These are phyloP conservation scores for Eptesicus fuscus DNA, from an alignment of 2,113 vertebrate genomes.

Conservation along the genomic window DNA sequence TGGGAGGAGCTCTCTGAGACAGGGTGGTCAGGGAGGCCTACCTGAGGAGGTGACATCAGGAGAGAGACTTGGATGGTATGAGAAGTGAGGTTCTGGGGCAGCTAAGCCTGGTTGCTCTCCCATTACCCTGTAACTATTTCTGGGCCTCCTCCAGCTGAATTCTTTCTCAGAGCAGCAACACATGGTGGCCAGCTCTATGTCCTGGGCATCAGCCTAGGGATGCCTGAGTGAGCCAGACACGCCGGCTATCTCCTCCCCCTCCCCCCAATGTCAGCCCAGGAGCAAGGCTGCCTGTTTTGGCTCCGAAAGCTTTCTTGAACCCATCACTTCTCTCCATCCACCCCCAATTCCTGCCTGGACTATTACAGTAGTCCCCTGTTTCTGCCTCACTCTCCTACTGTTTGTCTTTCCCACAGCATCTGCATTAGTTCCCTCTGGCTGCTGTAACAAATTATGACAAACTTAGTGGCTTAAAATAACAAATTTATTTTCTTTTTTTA, in stretches of 20 bases:
- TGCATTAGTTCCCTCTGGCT: neutral
- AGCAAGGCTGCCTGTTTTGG: neutral
- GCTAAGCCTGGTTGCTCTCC: neutral
- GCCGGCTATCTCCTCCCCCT: neutral
- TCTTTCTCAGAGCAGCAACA: neutral
- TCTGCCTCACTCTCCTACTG: fast-evolving
- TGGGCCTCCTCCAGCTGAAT: neutral
- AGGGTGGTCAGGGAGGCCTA: neutral
- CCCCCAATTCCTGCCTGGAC: neutral
- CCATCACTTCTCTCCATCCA: neutral
- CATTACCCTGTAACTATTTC: neutral
- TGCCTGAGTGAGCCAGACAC: neutral
- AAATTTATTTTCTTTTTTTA: neutral
- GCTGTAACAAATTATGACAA: neutral
- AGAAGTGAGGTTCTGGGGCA: neutral
- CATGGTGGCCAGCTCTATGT: neutral
- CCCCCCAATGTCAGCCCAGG: fast-evolving
- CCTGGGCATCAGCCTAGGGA: neutral
- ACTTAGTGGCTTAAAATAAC: neutral
- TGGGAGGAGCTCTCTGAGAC: neutral
- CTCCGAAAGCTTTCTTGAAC: neutral
- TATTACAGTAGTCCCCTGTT: fast-evolving
- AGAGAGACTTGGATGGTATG: neutral
- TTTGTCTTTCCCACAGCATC: neutral
- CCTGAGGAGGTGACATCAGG: neutral